Percentiles rank a stretch among this genome's conserved stretches.
These are phyloP conservation scores for Congeria kusceri DNA, from an alignment of 2,888 invertebrate species.

Conservation along the genomic window DNA sequence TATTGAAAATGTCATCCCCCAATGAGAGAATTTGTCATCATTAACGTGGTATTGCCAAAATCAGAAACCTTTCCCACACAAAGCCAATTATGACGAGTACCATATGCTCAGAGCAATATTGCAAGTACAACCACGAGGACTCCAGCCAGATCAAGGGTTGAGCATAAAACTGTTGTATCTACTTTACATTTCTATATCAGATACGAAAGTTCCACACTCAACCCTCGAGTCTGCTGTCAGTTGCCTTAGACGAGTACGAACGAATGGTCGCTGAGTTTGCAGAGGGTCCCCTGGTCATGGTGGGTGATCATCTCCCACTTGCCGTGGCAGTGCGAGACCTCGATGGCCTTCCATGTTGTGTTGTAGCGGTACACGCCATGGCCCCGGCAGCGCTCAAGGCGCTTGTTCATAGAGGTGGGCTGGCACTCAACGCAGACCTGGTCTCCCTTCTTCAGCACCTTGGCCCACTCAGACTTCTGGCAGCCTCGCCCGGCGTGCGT, in stretches of 20 bases:
- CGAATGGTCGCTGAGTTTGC: slow-evolving; percentile 72
- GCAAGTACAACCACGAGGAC: no score
- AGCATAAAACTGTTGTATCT: no score
- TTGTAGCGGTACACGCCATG: slow-evolving; percentile 92
- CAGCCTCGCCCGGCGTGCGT: slow-evolving; percentile 84
- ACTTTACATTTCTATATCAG: no score
- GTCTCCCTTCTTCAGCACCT: slow-evolving; percentile 87
- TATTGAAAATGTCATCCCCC: no score
- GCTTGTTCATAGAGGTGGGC: slow-evolving; percentile 91
- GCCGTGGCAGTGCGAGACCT: slow-evolving; percentile 95
- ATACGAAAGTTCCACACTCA: no score
- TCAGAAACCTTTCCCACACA: no score
- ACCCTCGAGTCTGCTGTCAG: no score
- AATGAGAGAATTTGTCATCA: no score
- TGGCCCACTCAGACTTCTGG: slow-evolving; percentile 85
- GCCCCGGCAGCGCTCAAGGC: slow-evolving; percentile 92
- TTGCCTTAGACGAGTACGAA: slow-evolving; percentile 60
- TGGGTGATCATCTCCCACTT: slow-evolving; percentile 90
- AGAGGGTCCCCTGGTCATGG: slow-evolving; percentile 83
- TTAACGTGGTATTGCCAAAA: no score
- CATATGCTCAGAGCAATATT: no score
- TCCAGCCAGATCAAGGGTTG: no score
- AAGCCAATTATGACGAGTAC: no score
- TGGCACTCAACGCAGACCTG: slow-evolving; percentile 94
- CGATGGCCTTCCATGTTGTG: slow-evolving; percentile 93